Base-by-base conservation (phyloP, 2,888 invertebrate genomes). In the Hecatera dysodea region DNA sequence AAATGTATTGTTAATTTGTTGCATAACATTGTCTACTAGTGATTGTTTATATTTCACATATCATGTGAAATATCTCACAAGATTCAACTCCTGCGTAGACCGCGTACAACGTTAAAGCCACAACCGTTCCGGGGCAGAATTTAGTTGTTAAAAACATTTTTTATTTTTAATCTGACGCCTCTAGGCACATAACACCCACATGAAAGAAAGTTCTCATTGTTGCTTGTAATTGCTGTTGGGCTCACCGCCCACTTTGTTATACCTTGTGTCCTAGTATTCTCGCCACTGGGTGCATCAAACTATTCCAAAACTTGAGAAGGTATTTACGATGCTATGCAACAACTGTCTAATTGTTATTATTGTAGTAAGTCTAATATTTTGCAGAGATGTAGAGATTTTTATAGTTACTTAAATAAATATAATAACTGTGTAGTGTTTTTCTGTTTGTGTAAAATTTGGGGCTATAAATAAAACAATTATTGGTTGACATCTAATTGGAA, bases 401-500 rank as follows among this genome's bases (percentile, higher is more conserved):
- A 19, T 27, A 53, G 17, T 27, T 72, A 57, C 1, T 57, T 62
- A 53, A 36, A 68, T 55, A 70, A 36, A 57, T 39, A 62, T 53
- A 46, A 62, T 50, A 24, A 29, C 1, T 68, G 71, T 42, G 60
- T 39, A 52, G 44, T 36, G 15, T n/a, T 56, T 19, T 29, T 22
- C 46, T 29, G 9, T 61, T 29, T 46, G 46, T 39, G 9, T 61
- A n/a, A 36, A 59, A 8, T 57, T 36, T 57, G 46, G 52, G 66
- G 24, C 39, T 19, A 53, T 22, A 42, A 78, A 81, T 75, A 22
- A 81, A 75, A 81, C 57, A 61, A 57, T 9, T 59, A 65, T 63
- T 69, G 29, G 68, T 73, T 83, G 83, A 83, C 77, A 83, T 83
- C 83, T 79, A 76, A 79, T 80, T 67, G 46, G 44, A 74, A 67